phyloP scores from a whole-genome alignment of 2,888 invertebrate genomes.

The Chymomyza caudatula region DNA sequence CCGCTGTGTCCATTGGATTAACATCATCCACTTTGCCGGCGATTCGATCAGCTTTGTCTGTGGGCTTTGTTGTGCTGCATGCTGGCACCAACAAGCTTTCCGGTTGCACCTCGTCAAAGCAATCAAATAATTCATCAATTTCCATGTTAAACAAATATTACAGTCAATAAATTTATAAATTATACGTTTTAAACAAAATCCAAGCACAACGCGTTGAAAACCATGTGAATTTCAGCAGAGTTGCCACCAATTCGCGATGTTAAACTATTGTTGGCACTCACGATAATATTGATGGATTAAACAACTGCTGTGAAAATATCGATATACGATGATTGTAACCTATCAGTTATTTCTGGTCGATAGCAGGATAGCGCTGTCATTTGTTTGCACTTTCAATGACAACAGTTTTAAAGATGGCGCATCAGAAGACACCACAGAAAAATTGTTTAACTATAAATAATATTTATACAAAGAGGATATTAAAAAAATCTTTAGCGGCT shows the following conservation, averaged over 20 bases:
- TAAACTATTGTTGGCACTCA: too few species aligned
- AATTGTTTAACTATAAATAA: background rate
- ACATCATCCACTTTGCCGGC: background rate
- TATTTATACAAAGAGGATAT: background rate
- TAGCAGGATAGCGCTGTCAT: background rate
- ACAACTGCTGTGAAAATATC: background rate
- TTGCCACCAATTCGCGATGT: background rate
- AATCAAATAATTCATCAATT: slow-evolving; percentile 77
- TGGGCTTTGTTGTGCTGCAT: background rate
- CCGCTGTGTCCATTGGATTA: background rate
- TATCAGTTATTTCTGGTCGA: background rate
- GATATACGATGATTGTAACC: background rate
- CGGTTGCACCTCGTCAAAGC: slow-evolving; percentile 73
- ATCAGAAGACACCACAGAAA: too few species aligned
- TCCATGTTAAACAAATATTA: slow-evolving; percentile 47
- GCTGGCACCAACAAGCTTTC: slow-evolving; percentile 24
- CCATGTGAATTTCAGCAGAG: background rate
- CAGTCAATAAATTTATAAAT: background rate
- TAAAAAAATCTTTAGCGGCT: background rate
- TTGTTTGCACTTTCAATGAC: too few species aligned
- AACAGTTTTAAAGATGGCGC: too few species aligned
- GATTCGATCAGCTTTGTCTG: background rate
- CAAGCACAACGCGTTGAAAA: background rate
- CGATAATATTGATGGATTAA: background rate
- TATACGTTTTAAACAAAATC: background rate